These are phyloP conservation scores for Phrynocephalus guinanensis DNA, from an alignment of 2,797 vertebrate genomes.

Conservation along the genomic window DNA sequence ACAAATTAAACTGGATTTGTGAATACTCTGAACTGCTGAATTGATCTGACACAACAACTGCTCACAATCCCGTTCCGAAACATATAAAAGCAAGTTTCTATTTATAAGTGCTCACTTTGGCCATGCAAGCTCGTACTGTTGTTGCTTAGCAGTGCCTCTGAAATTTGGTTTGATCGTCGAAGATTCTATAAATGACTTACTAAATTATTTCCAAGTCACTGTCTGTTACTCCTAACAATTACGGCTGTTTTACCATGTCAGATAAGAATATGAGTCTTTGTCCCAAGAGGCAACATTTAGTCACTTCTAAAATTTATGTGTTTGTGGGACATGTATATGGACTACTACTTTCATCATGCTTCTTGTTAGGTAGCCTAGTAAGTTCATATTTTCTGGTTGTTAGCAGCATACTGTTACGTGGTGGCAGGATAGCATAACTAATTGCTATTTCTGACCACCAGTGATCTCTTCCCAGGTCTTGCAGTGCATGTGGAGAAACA, in stretches of 20 bases:
- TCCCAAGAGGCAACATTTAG: neutral
- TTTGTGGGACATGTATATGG: neutral
- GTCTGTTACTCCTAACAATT: neutral
- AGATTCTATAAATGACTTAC: fast-evolving
- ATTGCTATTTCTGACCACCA: neutral
- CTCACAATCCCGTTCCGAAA: slow-evolving; percentile 66
- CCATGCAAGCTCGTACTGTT: neutral
- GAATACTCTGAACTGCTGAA: slow-evolving; percentile 20
- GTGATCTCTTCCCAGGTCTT: neutral
- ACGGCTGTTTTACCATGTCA: neutral
- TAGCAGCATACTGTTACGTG: neutral
- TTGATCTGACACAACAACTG: slow-evolving; percentile 61
- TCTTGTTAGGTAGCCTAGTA: neutral
- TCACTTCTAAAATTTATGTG: neutral
- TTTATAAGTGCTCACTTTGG: slow-evolving; percentile 62
- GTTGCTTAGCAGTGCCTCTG: slow-evolving; percentile 6
- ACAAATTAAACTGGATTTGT: slow-evolving; percentile 52
- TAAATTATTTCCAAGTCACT: neutral
- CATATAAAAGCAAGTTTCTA: slow-evolving; percentile 63
- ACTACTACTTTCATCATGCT: neutral
- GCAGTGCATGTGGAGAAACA: neutral
- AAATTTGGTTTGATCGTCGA: slow-evolving; percentile 31
- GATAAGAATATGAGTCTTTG: neutral
- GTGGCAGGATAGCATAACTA: neutral
- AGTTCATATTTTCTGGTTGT: neutral